Evolutionary conservation across 2,888 invertebrate genomes (phyloP), one percentile per base, ranked within the genome.

Genomic region (Pharmacophagus antenor): DNA sequence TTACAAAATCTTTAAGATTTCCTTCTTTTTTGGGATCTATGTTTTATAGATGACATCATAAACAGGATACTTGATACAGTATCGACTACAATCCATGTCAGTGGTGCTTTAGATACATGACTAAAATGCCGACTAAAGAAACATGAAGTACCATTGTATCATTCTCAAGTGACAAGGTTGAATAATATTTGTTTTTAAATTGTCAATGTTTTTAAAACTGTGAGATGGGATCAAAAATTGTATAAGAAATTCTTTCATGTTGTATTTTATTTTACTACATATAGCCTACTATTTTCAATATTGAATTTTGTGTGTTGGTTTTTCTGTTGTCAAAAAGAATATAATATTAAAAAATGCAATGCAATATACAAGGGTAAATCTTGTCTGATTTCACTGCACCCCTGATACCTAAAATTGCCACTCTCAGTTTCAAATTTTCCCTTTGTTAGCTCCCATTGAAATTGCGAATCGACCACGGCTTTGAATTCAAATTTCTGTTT

Each of bases 401-500:
- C 4, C 15, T 22, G 47, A 10, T 47, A 22, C n/a, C n/a, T n/a
- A n/a, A n/a, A n/a, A n/a, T n/a, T n/a, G n/a, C n/a, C n/a, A n/a
- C 47, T 47, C 12, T 21, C 47, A 15, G 47, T 47, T 22, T 47
- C 15, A 22, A 23, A 47, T 22, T 47, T 47, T 22, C 47, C 22
- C 47, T 21, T 47, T 47, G 47, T 47, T 21, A 15, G 47, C 21
- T 20, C 22, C 3, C 22, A 47, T 21, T 47, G 22, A 22, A 47
- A 47, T 22, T 47, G 20, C 47, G 21, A 12, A 20, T 46, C 10
- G 0, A 47, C 22, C 22, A n/a, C 15, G 21, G 27, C 41, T 41
- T 7, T 0, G 56, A 57, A 50, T 23, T 46, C 51, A 21, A 27
- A 37, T 57, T 51, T 47, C 20, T 15, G 18, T 31, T 27, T 12